These are phyloP conservation scores for Tor tambroides DNA, from an alignment of 2,113 vertebrate species.

Conservation along the genomic window DNA sequence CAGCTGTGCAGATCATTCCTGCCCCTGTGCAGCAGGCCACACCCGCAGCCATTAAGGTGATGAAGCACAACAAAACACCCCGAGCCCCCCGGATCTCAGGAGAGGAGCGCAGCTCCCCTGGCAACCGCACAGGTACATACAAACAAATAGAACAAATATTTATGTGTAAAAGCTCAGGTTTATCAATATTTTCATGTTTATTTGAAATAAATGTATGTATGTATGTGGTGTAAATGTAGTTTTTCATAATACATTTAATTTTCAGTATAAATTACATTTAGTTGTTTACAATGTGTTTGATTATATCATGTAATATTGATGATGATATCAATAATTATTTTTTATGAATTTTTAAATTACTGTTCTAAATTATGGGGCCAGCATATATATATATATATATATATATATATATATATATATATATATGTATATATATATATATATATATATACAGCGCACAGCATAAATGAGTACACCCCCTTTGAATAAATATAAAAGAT, in stretches of 20 bases:
- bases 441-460: no score
- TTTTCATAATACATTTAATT: not conserved
- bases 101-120: constrained; percentile 95
- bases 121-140: constrained; percentile 92
- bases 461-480: no score
- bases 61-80: constrained; percentile 92
- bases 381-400: no score
- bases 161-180: no score
- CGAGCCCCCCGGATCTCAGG: constrained; percentile 89
- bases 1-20: constrained; percentile 97
- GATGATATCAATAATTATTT: not conserved
- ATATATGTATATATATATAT: no score
- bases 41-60: constrained; percentile 91
- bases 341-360: no score
- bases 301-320: not conserved
- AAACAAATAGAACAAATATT: no score
- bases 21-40: constrained; percentile 87
- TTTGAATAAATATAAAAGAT: no score
- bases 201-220: not conserved
- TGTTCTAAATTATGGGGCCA: no score
- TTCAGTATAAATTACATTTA: no score
- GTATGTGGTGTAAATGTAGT: not conserved
- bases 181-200: not conserved
- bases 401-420: no score
- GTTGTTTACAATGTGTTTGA: not conserved